Percentiles rank a stretch among this genome's conserved stretches.
Conservation (phyloP, 2,113 vertebrate species). For the Solenodon paradoxus region DNA sequence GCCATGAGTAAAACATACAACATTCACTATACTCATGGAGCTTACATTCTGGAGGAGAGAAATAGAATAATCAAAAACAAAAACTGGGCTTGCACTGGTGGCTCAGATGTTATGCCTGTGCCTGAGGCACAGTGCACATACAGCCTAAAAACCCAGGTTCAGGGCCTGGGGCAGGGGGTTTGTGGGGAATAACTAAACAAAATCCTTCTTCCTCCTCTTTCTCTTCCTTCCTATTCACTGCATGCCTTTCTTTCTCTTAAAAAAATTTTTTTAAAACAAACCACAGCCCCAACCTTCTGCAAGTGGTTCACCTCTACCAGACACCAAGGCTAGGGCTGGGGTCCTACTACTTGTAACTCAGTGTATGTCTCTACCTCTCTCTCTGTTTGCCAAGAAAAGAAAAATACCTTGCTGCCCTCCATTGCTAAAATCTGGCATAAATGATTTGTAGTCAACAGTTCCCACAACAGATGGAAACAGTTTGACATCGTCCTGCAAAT, state of each 20-base stretch:
- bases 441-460: background rate
- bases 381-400: background rate
- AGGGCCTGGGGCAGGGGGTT: too few species aligned
- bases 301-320: background rate
- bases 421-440: background rate
- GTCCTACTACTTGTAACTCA: background rate
- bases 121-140: too few species aligned
- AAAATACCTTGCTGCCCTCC: background rate
- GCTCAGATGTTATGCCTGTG: too few species aligned
- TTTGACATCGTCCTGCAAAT: constrained; percentile 3
- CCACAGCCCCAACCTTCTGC: background rate
- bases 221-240: too few species aligned
- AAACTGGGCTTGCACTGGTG: too few species aligned
- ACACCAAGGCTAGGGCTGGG: background rate
- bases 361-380: background rate
- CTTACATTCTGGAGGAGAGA: background rate
- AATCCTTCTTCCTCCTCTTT: too few species aligned
- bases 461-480: background rate
- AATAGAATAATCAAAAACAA: background rate
- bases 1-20: background rate
- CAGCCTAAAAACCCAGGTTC: too few species aligned
- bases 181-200: background rate
- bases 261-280: too few species aligned
- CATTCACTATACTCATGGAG: background rate
- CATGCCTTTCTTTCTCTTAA: too few species aligned